Evolutionary conservation across 2,113 vertebrate species (phyloP).

Genomic region (Cyprinodon variegatus): DNA sequence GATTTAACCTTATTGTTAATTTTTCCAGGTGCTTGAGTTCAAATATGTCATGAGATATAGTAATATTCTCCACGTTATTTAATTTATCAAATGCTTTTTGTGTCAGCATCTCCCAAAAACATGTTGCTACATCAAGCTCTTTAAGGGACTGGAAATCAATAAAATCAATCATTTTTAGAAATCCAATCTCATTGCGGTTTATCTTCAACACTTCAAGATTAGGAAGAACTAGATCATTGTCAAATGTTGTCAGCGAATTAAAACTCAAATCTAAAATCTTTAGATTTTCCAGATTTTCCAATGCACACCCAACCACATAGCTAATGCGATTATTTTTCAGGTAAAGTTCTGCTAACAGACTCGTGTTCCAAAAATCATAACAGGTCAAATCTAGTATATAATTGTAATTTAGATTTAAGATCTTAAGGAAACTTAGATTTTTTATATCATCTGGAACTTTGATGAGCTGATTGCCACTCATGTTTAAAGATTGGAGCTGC

Average conservation of each 20-base stretch:
- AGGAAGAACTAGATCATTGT: background rate
- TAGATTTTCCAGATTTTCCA: conserved; percentile 9
- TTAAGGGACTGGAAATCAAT: conserved; percentile 15
- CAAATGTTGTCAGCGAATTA: conserved; percentile 14
- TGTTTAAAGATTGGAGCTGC: background rate
- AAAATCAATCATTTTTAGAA: background rate
- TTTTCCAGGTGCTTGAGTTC: background rate
- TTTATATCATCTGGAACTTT: conserved; percentile 29
- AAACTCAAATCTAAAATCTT: conserved; percentile 13
- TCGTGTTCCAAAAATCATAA: conserved; percentile 21
- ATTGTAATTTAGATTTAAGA: conserved; percentile 11
- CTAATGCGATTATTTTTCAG: conserved; percentile 5
- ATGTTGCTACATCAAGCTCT: conserved; percentile 1
- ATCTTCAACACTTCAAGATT: conserved; percentile 20
- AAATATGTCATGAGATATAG: background rate
- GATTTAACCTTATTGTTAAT: background rate
- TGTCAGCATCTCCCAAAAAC: background rate
- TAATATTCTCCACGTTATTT: conserved; percentile 1
- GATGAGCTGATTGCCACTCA: background rate
- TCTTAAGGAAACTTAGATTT: conserved; percentile 7
- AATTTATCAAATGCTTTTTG: background rate
- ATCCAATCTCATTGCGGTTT: background rate
- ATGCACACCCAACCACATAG: conserved; percentile 2
- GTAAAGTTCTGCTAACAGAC: conserved; percentile 9
- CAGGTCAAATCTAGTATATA: background rate